A percentile compares a stretch with the other conserved stretches of the same genome.
phyloP scores from a whole-genome alignment of 64 coral and sea anemone genomes.

The Trachythela sp. region DNA sequence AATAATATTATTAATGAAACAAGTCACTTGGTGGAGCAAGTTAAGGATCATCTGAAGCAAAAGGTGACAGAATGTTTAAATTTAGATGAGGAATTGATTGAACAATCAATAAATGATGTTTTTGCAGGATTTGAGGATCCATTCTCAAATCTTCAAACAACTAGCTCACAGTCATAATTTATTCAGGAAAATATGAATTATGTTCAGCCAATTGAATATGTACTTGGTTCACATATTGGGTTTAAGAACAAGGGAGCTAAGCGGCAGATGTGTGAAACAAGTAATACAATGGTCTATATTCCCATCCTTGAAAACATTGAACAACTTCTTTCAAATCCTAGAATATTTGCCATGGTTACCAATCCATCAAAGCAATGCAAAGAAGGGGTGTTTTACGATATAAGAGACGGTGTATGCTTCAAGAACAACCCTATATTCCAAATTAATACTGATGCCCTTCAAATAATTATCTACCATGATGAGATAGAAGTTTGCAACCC shows the following conservation, averaged over 20 bases:
- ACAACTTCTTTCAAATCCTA: neutral
- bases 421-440: slow-evolving; percentile 1
- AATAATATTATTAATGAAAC: slow-evolving; percentile 1
- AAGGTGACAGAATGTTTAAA: neutral
- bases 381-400: neutral
- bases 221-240: neutral
- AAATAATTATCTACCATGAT: slow-evolving; percentile 52
- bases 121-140: slow-evolving; percentile 12
- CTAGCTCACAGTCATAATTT: neutral
- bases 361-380: slow-evolving; percentile 3
- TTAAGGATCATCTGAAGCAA: neutral
- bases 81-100: neutral
- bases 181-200: neutral
- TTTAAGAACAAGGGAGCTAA: neutral
- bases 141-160: neutral
- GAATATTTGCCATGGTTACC: neutral
- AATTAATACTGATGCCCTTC: slow-evolving; percentile 20
- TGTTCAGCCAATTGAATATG: slow-evolving; percentile 8
- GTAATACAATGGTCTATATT: slow-evolving; percentile 3
- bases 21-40: slow-evolving; percentile 8
- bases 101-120: neutral
- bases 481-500: slow-evolving; percentile 53
- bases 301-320: neutral
- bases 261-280: neutral
- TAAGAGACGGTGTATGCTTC: slow-evolving; percentile 16